Evolutionary conservation across 2,888 invertebrate genomes (phyloP).

Genomic region (Periphyllus acericola): DNA sequence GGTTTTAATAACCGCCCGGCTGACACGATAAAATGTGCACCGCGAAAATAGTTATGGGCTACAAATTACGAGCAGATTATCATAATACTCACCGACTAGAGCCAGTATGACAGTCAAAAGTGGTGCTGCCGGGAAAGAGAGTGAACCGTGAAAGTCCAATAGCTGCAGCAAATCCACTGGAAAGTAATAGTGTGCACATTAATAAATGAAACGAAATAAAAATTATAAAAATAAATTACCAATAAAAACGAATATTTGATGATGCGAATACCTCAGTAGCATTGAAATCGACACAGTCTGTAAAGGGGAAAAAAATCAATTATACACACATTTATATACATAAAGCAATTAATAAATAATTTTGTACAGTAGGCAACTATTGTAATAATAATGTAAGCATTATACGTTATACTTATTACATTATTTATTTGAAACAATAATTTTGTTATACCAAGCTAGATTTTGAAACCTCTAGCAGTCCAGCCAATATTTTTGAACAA

Average conservation of each 20-base stretch:
- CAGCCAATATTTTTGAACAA: no score
- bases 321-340: neutral
- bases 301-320: constrained; percentile 68
- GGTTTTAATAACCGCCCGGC: constrained; percentile 37
- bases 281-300: constrained; percentile 99
- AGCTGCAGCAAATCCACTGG: constrained; percentile 97
- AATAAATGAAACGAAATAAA: neutral
- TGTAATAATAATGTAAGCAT: neutral
- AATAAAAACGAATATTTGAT: constrained; percentile 99
- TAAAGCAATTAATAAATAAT: neutral
- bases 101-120: constrained; percentile 97
- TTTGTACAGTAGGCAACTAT: neutral
- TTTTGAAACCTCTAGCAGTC: no score
- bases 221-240: constrained; percentile 74
- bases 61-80: constrained; percentile 12
- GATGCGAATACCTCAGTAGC: constrained; percentile 97
- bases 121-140: constrained; percentile 96
- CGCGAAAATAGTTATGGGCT: neutral
- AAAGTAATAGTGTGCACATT: constrained; percentile 66
- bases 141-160: constrained; percentile 94
- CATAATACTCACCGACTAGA: constrained; percentile 86
- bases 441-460: no score
- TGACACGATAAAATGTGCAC: neutral
- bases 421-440: no score
- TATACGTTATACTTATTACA: neutral